Base-by-base conservation (phyloP, 2,797 vertebrate genomes). In the Florisuga fusca region DNA sequence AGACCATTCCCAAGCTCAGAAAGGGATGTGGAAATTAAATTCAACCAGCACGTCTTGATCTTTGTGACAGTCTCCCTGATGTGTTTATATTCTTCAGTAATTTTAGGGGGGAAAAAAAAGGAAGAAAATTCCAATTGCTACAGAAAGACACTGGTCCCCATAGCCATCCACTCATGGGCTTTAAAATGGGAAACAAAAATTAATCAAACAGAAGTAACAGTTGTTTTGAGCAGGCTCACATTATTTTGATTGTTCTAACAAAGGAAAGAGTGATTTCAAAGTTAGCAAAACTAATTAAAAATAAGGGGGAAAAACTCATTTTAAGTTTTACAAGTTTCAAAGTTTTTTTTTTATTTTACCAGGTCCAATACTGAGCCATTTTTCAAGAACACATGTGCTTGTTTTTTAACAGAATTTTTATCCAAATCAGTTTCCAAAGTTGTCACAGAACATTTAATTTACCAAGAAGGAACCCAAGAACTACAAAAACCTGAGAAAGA, bases 161-260 rank as follows among this genome's bases (percentile, higher is more conserved):
- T 0, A 71, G 45, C 33, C 45, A 91, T 72, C 20, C 41, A 59
- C 48, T 62, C 55, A 12, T 50, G 10, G 51, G 63, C 78, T 94
- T 74, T 82, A 48, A 88, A 64, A 91, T 0, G 31, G 87, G 79
- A 93, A 81, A 84, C 71, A 83, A 90, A 96, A 97, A 86, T 61
- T 4, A 88, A 92, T 79, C 76, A 62, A 86, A 94, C 43, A 93
- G 90, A 98, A 97, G 68, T 87, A 97, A 96, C 67, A 84, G 80
- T 95, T 97, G 95, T 95, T 95, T 95, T 93, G 75, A 95, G 80
- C 84, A 95, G 63, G 95, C 92, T 97, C 96, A 97, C 89, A 94
- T 96, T 96, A 97, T 93, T 96, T 94, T 90, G 95, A 90, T 95
- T 89, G 74, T 71, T 93, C 84, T 95, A 96, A 96, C 54, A 95